phyloP scores from a whole-genome alignment of 2,888 invertebrate species.

The Zele albiditarsus region DNA sequence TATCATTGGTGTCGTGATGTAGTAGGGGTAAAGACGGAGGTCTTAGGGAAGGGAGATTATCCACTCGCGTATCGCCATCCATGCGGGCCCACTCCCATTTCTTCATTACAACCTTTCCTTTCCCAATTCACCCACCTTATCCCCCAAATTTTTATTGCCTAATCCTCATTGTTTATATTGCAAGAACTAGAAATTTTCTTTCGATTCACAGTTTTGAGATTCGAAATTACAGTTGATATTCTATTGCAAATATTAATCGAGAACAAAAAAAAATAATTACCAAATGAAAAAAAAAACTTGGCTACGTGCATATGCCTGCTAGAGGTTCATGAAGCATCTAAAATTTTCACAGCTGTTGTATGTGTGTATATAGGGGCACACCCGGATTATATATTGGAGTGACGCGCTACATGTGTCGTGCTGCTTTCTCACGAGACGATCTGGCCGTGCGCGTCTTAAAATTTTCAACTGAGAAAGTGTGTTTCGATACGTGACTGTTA shows the following conservation, averaged over 20 bases:
- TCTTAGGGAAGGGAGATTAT: constrained; percentile 10
- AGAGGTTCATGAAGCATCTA: neutral
- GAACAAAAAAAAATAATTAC: neutral
- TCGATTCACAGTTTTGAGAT: neutral
- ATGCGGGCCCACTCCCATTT: constrained; percentile 12
- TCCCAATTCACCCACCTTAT: neutral
- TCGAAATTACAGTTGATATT: neutral
- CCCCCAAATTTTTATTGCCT: neutral
- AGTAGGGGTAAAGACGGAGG: neutral
- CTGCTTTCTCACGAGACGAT: constrained; percentile 11
- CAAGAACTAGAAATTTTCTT: neutral
- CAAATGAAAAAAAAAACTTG: neutral
- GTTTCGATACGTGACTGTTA: constrained; percentile 62
- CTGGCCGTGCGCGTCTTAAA: constrained; percentile 20
- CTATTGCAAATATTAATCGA: neutral
- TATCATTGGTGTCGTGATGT: neutral
- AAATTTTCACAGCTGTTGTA: neutral
- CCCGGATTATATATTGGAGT: neutral
- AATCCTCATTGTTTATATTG: neutral
- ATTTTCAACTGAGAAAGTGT: constrained; percentile 60
- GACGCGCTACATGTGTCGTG: neutral
- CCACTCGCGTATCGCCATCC: constrained; percentile 12
- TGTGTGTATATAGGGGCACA: neutral
- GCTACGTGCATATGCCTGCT: neutral
- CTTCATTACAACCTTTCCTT: neutral